Conservation (phyloP, 1,140 invertebrate genomes). For the Lordiphosa clarofinis region DNA sequence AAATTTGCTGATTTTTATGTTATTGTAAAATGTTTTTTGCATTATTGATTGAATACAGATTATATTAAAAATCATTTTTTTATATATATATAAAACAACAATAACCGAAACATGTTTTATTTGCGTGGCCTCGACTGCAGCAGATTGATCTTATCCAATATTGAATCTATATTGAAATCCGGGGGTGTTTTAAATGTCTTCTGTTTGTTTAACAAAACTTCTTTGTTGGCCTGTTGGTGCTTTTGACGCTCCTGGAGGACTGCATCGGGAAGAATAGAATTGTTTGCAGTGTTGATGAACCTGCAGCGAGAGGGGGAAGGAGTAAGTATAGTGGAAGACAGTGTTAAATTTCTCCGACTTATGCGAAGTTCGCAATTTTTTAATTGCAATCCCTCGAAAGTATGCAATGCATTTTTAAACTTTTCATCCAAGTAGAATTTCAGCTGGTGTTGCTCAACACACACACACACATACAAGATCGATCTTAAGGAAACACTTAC, state of each 20-base stretch:
- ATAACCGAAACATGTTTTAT: too few relatives aligned
- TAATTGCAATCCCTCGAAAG: too few relatives aligned
- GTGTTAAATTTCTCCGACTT: too few relatives aligned
- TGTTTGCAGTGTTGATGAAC: slow-evolving; percentile 30
- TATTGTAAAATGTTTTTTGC: slow-evolving; percentile 61
- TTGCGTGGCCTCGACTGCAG: slow-evolving; percentile 24
- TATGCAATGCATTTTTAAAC: too few relatives aligned
- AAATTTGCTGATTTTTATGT: slow-evolving; percentile 59
- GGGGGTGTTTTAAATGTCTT: slow-evolving; percentile 32
- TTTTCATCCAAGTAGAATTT: too few relatives aligned
- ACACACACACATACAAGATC: too few relatives aligned
- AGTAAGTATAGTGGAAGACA: too few relatives aligned
- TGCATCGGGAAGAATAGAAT: slow-evolving; percentile 36
- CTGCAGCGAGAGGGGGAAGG: slow-evolving; percentile 17
- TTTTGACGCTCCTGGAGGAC: slow-evolving; percentile 25
- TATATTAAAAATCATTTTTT: slow-evolving; percentile 61
- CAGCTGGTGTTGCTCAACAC: too few relatives aligned
- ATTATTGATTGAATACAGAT: slow-evolving; percentile 66
- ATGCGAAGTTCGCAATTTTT: too few relatives aligned
- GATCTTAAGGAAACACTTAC: too few relatives aligned
- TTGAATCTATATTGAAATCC: slow-evolving; percentile 57
- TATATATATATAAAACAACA: slow-evolving; percentile 37
- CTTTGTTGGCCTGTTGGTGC: slow-evolving; percentile 8
- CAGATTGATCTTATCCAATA: slow-evolving; percentile 53
- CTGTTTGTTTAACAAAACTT: slow-evolving; percentile 38